These are phyloP conservation scores for Lutraria lutraria DNA, from an alignment of 2,888 invertebrate species.

Conservation along the genomic window DNA sequence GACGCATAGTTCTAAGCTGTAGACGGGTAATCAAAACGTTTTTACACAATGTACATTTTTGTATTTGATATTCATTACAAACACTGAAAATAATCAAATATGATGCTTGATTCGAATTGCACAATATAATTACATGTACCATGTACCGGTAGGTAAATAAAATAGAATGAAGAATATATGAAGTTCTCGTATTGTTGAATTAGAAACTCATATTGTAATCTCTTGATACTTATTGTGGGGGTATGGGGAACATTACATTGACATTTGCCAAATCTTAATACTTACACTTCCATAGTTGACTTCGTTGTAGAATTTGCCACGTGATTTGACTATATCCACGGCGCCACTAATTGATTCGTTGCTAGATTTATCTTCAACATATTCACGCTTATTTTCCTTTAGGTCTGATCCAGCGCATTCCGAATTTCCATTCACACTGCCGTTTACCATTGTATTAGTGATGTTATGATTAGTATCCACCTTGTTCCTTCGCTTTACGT, in stretches of 20 bases:
- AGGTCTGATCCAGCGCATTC: neutral
- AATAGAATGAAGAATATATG: too few species aligned
- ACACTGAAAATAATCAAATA: too few species aligned
- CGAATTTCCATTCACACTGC: neutral
- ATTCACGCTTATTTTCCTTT: neutral
- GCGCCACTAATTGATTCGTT: constrained; percentile 47
- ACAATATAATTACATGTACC: too few species aligned
- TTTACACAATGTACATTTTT: too few species aligned
- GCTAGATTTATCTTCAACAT: neutral
- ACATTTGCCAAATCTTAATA: neutral
- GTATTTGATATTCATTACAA: too few species aligned
- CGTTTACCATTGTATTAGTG: neutral
- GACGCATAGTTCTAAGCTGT: too few species aligned
- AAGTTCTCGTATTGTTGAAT: too few species aligned
- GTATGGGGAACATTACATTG: neutral
- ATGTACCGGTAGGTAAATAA: too few species aligned
- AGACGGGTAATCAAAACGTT: too few species aligned
- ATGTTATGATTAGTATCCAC: neutral
- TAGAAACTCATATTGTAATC: too few species aligned
- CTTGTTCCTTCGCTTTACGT: neutral
- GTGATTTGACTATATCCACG: constrained; percentile 58
- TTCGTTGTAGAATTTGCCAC: constrained; percentile 51
- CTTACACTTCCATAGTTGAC: constrained; percentile 30
- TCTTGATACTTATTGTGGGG: too few species aligned
- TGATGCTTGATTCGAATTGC: too few species aligned